These are phyloP conservation scores for Hirtodrosophila histrioides DNA, from an alignment of 2,888 invertebrate genomes.

Conservation along the genomic window DNA sequence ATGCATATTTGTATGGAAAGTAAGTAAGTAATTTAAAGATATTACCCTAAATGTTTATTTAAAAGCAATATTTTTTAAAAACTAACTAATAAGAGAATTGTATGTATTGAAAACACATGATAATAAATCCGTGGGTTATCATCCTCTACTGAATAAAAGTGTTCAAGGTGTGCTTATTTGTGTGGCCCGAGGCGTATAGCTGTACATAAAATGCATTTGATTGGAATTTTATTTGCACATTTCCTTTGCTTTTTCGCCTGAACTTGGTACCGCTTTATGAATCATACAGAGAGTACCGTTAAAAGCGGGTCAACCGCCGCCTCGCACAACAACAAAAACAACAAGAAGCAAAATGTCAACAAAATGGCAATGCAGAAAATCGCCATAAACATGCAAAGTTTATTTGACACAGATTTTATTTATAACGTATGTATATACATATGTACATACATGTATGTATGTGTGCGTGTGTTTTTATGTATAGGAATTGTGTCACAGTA, in stretches of 20 bases:
- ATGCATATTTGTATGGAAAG: too few species aligned
- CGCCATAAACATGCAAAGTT: constrained; percentile 74
- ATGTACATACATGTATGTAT: neutral
- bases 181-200: too few species aligned
- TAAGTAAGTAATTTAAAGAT: too few species aligned
- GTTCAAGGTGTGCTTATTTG: too few species aligned
- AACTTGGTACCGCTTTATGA: constrained; percentile 76
- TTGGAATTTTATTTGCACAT: constrained; percentile 61
- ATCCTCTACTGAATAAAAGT: too few species aligned
- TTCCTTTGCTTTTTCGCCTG: constrained; percentile 48
- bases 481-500: constrained; percentile 14
- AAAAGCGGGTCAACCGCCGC: constrained; percentile 63
- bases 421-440: constrained; percentile 11
- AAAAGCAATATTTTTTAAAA: too few species aligned
- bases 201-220: constrained; percentile 40
- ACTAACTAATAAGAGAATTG: too few species aligned
- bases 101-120: too few species aligned
- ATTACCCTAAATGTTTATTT: too few species aligned
- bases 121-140: too few species aligned
- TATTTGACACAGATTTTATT: constrained; percentile 74
- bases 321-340: constrained; percentile 28
- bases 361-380: constrained; percentile 52
- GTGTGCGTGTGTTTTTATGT: neutral
- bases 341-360: constrained; percentile 37
- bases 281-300: constrained; percentile 53